Base-by-base conservation (phyloP, 2,113 vertebrate genomes). In the Burhinus oedicnemus region DNA sequence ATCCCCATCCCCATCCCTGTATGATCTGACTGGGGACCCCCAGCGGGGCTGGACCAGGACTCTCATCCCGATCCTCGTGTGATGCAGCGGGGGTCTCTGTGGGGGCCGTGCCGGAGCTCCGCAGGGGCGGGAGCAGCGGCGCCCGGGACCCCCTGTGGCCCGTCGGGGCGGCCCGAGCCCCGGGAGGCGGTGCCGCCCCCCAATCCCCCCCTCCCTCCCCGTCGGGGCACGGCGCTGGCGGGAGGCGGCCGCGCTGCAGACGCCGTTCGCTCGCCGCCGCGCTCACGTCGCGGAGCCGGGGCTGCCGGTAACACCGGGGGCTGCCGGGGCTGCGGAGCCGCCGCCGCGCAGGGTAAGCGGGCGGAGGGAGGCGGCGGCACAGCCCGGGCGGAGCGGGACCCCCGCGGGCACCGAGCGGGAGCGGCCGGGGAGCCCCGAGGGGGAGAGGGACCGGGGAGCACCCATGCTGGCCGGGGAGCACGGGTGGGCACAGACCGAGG, bases 161-260 rank as follows among this genome's bases (percentile, higher is more conserved):
- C 55, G 8, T 3, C 12, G 66, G 60, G 76, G 66, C 11, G 38
- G 77, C 61, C 71, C 20, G 58, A 87, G 49, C 69, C 64, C 61
- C 52, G 20, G 78, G 83, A 68, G 93, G 90, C 64, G 90, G 90
- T 27, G 54, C 95, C 87, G 42, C 34, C 72, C 77, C 70, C 65
- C 32, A 15, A 9, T 15, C 45, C 27, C 30, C 18, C 8, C 6
- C 52, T 11, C 32, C 32, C 20, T 20, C 42, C 70, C 89, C 54
- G 65, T 74, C 69, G 92, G 77, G 89, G 61, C 85, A 27, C 81
- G 65, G 65, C 81, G 70, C 83, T 64, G 77, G 66, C 71, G 80
- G 89, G 85, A 80, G 86, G 86, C 72, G 92, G 89, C 71, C 76
- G 61, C 29, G 32, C 51, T 29, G 82, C 92, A 92, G 77, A 80